Base-by-base conservation (phyloP, 2,888 invertebrate species). In the Acleris laterana region DNA sequence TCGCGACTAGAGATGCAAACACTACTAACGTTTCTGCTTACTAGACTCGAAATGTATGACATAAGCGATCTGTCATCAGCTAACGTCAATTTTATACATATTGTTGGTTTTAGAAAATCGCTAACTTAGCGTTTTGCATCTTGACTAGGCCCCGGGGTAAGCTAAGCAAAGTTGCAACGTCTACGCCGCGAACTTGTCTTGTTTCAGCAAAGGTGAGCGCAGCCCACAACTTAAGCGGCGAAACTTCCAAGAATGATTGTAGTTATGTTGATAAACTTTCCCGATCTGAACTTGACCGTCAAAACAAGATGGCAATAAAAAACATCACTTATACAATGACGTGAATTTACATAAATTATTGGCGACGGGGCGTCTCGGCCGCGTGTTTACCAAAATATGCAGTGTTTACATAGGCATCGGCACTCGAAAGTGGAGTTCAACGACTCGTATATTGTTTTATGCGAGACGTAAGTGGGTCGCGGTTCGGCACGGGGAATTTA, bases 331-430 rank as follows among this genome's bases (percentile, higher is more conserved):
- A 82, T 85, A 87, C 89, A 89, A 89, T 90, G 91, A 88, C 83
- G 87, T 83, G 83, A 85, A 91, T 91, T 91, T 89, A 91, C 92
- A 92, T 93, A 92, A 92, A 92, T 91, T 90, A 91, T 91, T 84
- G 89, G 85, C 88, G 89, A 79, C 87, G 84, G 77, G 80, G 77
- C 80, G 90, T 88, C 89, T 85, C 85, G 81, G 76, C 72, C 65
- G 68, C 56, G 71, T 70, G 68, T 86, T 87, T 84, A 84, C 76
- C 85, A 84, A 83, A 66, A 66, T 66, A 84, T 89, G 90, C 90
- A 90, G 79, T 90, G 90, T 90, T 90, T 91, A 90, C 89, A 86
- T 84, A 84, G 84, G 80, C 77, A 81, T 63, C 66, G 62, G 69
- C 77, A 79, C 79, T 79, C 82, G 80, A 83, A 79, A 78, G 78